These are phyloP conservation scores for Oceanites oceanicus DNA, from an alignment of 2,113 vertebrate species.

Conservation along the genomic window DNA sequence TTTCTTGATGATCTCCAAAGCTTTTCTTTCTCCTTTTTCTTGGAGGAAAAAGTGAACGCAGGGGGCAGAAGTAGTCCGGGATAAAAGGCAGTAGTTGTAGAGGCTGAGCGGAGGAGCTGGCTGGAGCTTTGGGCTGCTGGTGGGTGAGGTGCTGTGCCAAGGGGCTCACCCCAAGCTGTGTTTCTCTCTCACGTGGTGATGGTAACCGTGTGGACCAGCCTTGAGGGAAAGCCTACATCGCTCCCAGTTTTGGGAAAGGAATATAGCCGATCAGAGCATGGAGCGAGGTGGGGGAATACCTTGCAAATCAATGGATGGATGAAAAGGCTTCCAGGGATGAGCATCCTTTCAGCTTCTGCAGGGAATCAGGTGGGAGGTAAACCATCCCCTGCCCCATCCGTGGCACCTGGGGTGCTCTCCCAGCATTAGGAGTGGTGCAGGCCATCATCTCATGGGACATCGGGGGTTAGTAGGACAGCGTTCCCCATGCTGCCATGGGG, in stretches of 20 bases:
- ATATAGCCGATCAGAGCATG: neutral
- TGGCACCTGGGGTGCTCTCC: neutral
- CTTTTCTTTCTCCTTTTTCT: neutral
- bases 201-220: neutral
- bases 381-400: rapidly evolving
- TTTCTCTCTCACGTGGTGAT: neutral
- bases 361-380: neutral
- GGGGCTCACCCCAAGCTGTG: neutral
- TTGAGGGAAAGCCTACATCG: neutral
- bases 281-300: neutral
- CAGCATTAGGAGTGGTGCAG: neutral
- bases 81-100: neutral
- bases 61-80: rapidly evolving
- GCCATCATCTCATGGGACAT: rapidly evolving
- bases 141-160: neutral
- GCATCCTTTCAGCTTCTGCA: neutral
- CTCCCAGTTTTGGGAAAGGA: neutral
- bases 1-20: neutral
- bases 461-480: neutral
- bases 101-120: neutral
- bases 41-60: neutral
- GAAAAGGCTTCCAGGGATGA: neutral
- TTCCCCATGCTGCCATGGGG: neutral
- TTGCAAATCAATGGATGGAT: neutral
- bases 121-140: neutral